A percentile compares a stretch with the other conserved stretches of the same genome.
phyloP scores from a whole-genome alignment of 2,113 vertebrate species.

The Halichoerus grypus region DNA sequence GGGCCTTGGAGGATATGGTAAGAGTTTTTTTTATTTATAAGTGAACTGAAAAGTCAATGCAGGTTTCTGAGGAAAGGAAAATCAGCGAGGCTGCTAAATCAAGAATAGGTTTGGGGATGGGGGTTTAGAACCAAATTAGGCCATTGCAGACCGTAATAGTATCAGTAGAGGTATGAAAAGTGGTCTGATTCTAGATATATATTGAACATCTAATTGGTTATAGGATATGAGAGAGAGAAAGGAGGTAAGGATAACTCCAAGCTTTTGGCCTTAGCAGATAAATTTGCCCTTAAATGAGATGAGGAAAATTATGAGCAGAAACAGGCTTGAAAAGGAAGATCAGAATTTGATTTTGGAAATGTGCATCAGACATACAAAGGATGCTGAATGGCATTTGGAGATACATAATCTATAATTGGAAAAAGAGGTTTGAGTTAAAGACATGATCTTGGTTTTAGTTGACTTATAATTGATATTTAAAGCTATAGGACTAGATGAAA shows the following conservation, averaged over 20 bases:
- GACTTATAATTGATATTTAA: slow-evolving; percentile 3
- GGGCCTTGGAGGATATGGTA: background rate
- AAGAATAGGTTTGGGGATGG: background rate
- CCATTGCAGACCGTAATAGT: background rate
- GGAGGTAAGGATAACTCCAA: background rate
- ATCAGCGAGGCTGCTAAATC: background rate
- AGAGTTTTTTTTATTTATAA: background rate
- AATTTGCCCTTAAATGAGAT: background rate
- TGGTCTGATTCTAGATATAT: background rate
- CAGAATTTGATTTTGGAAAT: background rate
- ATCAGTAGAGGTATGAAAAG: background rate
- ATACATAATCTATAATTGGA: background rate
- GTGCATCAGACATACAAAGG: background rate
- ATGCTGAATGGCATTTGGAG: background rate
- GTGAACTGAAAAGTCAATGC: background rate
- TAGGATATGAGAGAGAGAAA: background rate
- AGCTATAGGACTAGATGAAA: background rate
- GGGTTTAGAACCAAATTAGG: background rate
- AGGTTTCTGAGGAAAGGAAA: background rate
- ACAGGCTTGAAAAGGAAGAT: background rate
- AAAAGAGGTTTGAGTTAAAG: background rate
- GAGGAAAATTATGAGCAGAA: background rate
- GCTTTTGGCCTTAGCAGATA: background rate
- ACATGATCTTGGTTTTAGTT: background rate
- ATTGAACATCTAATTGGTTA: background rate